phyloP scores from a whole-genome alignment of 2,888 invertebrate genomes.

The Formica aserva region DNA sequence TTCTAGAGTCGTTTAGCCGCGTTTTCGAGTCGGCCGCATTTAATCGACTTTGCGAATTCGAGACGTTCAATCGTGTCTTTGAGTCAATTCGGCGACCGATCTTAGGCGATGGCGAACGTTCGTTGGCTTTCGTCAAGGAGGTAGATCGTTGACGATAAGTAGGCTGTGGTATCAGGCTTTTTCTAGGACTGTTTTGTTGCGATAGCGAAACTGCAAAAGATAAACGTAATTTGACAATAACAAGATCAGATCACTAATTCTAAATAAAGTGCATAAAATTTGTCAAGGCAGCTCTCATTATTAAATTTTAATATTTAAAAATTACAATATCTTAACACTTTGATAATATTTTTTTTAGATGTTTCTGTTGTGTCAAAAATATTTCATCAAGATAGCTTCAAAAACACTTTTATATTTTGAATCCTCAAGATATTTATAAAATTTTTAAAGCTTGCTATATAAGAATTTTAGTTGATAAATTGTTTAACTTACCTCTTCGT shows the following conservation, averaged over 20 bases:
- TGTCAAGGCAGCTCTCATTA: background rate
- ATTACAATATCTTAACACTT: background rate
- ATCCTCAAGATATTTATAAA: background rate
- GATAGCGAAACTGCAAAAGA: constrained; percentile 80
- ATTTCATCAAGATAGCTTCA: background rate
- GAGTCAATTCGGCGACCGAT: constrained; percentile 75
- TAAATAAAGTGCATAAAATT: background rate
- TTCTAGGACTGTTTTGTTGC: constrained; percentile 83
- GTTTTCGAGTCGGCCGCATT: constrained; percentile 66
- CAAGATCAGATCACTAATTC: background rate
- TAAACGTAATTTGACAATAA: background rate
- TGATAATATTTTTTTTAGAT: background rate
- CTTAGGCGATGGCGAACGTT: constrained; percentile 77
- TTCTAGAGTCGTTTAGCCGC: constrained; percentile 63
- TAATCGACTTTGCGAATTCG: constrained; percentile 61
- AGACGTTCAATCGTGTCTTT: constrained; percentile 64
- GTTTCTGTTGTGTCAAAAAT: background rate
- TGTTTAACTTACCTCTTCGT: constrained; percentile 71
- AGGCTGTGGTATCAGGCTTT: constrained; percentile 83
- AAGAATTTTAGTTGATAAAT: background rate
- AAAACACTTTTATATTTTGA: background rate
- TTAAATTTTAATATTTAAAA: background rate
- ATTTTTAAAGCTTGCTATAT: background rate
- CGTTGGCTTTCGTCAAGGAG: constrained; percentile 79
- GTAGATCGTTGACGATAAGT: constrained; percentile 78